A percentile compares a stretch with the other conserved stretches of the same genome.
These are phyloP conservation scores for Psophia crepitans DNA, from an alignment of 2,113 vertebrate genomes.

Conservation along the genomic window DNA sequence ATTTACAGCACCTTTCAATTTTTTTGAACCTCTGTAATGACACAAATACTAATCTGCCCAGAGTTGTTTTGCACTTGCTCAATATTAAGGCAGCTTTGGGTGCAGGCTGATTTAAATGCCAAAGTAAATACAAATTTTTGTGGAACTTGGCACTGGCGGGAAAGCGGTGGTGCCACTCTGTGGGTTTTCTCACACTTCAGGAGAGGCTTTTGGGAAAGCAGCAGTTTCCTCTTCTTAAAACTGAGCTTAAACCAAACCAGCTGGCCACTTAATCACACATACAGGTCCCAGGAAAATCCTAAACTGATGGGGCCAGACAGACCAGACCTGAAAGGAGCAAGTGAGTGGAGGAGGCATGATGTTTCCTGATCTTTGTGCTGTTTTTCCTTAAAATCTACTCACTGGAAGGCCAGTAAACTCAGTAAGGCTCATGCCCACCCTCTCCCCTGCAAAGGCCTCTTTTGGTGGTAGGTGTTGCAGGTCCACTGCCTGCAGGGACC, in stretches of 20 bases:
- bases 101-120: neutral
- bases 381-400: neutral
- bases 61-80: neutral
- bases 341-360: neutral
- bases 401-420: neutral
- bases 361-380: neutral
- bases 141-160: neutral
- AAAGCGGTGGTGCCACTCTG: neutral
- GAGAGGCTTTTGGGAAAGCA: neutral
- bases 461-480: neutral
- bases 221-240: neutral
- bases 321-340: neutral
- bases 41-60: neutral
- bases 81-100: neutral
- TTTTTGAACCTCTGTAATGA: neutral
- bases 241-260: neutral
- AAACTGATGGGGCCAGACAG: neutral
- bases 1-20: neutral
- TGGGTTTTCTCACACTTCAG: neutral
- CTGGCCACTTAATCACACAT: neutral
- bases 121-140: slow-evolving; percentile 7
- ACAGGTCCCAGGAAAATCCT: neutral
- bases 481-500: neutral
- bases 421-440: neutral
- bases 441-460: neutral